Evolutionary conservation across 1,140 invertebrate genomes (phyloP).

Genomic region (Trichoplusia ni): DNA sequence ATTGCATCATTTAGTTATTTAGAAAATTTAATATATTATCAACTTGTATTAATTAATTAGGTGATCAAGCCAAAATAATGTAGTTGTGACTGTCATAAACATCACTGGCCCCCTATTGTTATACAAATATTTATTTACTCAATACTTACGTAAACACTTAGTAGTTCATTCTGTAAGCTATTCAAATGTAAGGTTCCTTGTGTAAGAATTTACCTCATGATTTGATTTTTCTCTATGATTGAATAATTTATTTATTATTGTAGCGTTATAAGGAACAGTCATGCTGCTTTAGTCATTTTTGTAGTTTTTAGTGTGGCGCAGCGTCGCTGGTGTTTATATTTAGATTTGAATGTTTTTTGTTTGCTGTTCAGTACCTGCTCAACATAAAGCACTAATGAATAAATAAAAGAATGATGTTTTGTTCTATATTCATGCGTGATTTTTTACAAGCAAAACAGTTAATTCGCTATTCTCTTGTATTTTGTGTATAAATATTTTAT

Average conservation of each 20-base stretch:
- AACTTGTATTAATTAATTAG: slow-evolving; percentile 12
- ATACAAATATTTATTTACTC: slow-evolving; percentile 2
- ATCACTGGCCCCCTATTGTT: slow-evolving; percentile 5
- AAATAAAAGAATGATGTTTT: not conserved
- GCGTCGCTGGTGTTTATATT: slow-evolving; percentile 30
- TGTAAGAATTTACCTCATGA: slow-evolving; percentile 40
- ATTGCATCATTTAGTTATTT: slow-evolving; percentile 46
- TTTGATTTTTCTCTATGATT: slow-evolving; percentile 36
- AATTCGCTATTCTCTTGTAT: no score
- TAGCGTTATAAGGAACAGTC: slow-evolving; percentile 61
- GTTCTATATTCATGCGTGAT: not conserved
- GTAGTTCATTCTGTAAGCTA: slow-evolving; percentile 4
- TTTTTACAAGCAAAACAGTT: no score
- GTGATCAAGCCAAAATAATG: slow-evolving; percentile 21
- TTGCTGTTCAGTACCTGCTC: slow-evolving; percentile 63
- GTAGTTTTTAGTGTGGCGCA: slow-evolving; percentile 48
- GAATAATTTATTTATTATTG: slow-evolving; percentile 47
- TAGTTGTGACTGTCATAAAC: slow-evolving; percentile 6
- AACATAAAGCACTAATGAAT: slow-evolving; percentile 14
- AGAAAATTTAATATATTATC: slow-evolving; percentile 22
- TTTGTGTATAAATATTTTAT: no score
- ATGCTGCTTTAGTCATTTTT: slow-evolving; percentile 72
- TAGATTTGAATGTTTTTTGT: slow-evolving; percentile 35
- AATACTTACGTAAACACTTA: slow-evolving; percentile 9
- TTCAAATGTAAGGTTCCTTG: slow-evolving; percentile 33